These are phyloP conservation scores for Trimorus sp. DNA, from an alignment of 2,888 invertebrate genomes.

Conservation along the genomic window DNA sequence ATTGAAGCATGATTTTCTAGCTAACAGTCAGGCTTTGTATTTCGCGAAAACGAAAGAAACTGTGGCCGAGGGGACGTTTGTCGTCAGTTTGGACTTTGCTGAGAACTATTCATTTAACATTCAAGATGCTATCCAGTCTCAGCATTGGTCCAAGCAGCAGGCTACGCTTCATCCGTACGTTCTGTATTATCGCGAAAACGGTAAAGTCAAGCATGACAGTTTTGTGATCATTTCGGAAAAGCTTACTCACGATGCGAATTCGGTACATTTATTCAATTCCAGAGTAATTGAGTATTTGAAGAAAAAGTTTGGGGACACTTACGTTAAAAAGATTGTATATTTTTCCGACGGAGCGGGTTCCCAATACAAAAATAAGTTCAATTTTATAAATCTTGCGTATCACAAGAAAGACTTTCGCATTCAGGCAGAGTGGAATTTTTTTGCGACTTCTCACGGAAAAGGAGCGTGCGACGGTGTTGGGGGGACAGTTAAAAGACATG, in stretches of 20 bases:
- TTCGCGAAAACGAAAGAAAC: constrained; percentile 31
- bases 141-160: constrained; percentile 26
- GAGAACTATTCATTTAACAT: constrained; percentile 20
- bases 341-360: constrained; percentile 11
- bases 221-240: constrained; percentile 16
- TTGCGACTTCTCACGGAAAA: constrained; percentile 47
- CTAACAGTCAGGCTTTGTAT: constrained; percentile 28
- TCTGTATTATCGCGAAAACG: constrained; percentile 19
- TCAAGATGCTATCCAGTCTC: constrained; percentile 32
- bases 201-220: constrained; percentile 16
- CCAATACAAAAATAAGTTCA: constrained; percentile 14
- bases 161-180: constrained; percentile 33
- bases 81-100: constrained; percentile 15
- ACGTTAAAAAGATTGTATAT: constrained; percentile 2
- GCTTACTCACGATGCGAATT: constrained; percentile 3
- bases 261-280: constrained; percentile 21
- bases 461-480: constrained; percentile 44
- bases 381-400: constrained; percentile 31
- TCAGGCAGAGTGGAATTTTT: constrained; percentile 44
- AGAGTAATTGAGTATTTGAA: constrained; percentile 8
- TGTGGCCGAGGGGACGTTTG: background rate
- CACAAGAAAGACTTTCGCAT: constrained; percentile 42
- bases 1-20: constrained; percentile 29
- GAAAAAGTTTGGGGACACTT: constrained; percentile 1
- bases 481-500: constrained; percentile 37